Evolutionary conservation across 2,797 vertebrate species (phyloP).

Genomic region (Hapalemur alaotrensis): DNA sequence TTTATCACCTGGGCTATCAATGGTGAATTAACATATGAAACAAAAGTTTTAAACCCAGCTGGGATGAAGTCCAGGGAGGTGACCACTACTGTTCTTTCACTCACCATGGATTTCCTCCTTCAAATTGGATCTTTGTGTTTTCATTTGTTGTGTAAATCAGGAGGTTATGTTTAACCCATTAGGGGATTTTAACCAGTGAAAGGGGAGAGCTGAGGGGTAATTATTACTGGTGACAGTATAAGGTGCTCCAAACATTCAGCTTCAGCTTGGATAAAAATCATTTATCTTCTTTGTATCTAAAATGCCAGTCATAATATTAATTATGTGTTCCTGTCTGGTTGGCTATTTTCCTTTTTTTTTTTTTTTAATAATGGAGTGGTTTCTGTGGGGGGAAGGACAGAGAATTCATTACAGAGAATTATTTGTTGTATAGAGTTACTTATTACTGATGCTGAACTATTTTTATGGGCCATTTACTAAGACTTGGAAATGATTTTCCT

Average conservation of each 20-base stretch:
- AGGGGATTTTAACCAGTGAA: not conserved
- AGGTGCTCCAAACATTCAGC: not conserved
- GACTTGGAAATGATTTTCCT: conserved; percentile 26
- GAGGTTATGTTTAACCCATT: not conserved
- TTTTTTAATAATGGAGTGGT: not conserved
- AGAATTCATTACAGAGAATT: conserved; percentile 41
- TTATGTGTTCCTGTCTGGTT: not conserved
- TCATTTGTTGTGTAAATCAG: not conserved
- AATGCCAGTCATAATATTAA: not conserved
- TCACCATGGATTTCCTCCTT: not conserved
- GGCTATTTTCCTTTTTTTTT: not conserved
- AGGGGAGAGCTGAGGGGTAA: not conserved
- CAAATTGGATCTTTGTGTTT: not conserved
- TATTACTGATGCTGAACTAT: not conserved
- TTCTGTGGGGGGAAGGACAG: too few relatives aligned
- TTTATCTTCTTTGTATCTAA: not conserved
- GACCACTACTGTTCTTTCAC: not conserved
- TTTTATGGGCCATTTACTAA: conserved; percentile 41
- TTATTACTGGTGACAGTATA: not conserved
- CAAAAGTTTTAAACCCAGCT: not conserved
- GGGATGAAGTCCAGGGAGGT: not conserved
- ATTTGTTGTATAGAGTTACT: conserved; percentile 54
- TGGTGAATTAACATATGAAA: not conserved
- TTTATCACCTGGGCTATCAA: not conserved
- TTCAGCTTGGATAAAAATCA: not conserved